Base-by-base conservation (phyloP, 2,797 vertebrate species). In the Crax fasciolata region DNA sequence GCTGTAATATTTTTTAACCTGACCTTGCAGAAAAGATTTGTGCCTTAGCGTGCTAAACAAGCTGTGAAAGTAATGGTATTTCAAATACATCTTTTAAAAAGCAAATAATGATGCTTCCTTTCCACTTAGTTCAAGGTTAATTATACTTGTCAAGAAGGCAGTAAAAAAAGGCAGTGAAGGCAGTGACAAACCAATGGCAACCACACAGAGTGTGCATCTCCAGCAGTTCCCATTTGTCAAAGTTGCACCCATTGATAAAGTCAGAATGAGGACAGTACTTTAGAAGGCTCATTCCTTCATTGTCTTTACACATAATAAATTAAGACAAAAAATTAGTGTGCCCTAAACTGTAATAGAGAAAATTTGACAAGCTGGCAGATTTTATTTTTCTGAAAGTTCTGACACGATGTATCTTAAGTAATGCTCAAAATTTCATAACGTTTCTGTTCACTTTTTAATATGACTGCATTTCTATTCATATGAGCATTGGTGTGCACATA, bases 181-280 rank as follows among this genome's bases (percentile, higher is more conserved):
- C 89, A 70, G 0, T 78, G 84, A 52, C 52, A 80, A 63, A 21
- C 57, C 1, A 10, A 14, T 77, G 85, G 80, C 85, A 88, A 51
- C n/a, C 54, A 59, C 75, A 17, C 57, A 61, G 54, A 13, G 39
- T 10, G 3, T 66, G 63, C 77, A 46, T 70, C 80, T 89, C 81
- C 94, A 93, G 79, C 84, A 71, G 85, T 8, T 90, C 83, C 74
- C 57, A 87, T 96, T 96, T 96, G 86, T 91, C 88, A 93, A 83
- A 96, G 85, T 55, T 96, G 75, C n/a, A 63, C 63, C 92, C 92
- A 95, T 65, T 96, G 78, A 95, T 32, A 96, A 96, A 96, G 89
- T 98, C 91, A 95, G 49, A 89, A 94, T 18, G 72, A 91, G 95
- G 89, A 44, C 79, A 77, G 2, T 19, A 14, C 67, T 81, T 66